Conservation (phyloP, 2,888 invertebrate genomes). For the Fragum sueziense region DNA sequence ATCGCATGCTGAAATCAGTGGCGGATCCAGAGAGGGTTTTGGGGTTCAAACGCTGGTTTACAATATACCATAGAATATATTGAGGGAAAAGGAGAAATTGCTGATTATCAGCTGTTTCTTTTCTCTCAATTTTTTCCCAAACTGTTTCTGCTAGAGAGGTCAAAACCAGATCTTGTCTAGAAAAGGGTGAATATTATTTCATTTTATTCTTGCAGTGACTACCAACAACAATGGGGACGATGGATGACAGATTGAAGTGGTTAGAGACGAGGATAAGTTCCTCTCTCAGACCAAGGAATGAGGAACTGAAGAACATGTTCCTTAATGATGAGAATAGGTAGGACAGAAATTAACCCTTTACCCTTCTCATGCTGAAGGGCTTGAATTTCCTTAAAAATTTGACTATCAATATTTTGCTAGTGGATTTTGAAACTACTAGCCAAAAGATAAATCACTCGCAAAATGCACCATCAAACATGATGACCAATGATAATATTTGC, state of each 20-base stretch:
- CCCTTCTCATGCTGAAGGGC: too few relatives aligned
- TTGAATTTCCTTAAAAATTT: too few relatives aligned
- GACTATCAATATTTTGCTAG: too few relatives aligned
- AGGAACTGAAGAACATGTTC: conserved; percentile 81
- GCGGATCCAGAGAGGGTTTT: too few relatives aligned
- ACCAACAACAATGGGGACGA: conserved; percentile 29
- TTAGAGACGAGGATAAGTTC: conserved; percentile 80
- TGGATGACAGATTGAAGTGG: conserved; percentile 81
- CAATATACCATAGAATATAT: too few relatives aligned
- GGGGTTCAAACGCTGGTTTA: too few relatives aligned
- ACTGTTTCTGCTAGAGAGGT: not conserved
- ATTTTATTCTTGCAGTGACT: not conserved
- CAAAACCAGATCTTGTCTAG: not conserved
- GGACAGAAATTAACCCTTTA: too few relatives aligned
- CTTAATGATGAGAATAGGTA: conserved; percentile 81
- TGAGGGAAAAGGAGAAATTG: not conserved
- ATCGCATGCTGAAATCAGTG: too few relatives aligned
- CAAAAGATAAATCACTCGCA: too few relatives aligned
- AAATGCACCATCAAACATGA: too few relatives aligned
- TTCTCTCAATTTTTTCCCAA: not conserved
- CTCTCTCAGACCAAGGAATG: conserved; percentile 80
- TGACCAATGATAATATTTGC: too few relatives aligned
- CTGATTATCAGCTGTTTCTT: not conserved
- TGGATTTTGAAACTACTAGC: too few relatives aligned
- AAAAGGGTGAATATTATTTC: not conserved